These are phyloP conservation scores for Thamnophis sirtalis DNA, from an alignment of 2,113 vertebrate species.

Conservation along the genomic window DNA sequence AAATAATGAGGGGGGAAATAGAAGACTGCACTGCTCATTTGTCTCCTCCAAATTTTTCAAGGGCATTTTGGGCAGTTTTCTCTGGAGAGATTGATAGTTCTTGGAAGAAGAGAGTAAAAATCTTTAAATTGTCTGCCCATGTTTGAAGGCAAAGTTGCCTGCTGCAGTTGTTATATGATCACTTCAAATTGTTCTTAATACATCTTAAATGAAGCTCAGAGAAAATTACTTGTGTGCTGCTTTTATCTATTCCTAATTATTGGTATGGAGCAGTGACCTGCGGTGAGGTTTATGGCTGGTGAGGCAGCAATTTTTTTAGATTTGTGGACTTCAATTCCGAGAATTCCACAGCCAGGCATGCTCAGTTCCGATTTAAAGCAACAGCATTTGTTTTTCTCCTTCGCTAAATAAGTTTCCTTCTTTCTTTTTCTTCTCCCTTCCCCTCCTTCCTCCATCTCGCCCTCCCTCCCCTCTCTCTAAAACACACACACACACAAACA, in stretches of 20 bases:
- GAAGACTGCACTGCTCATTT: background rate
- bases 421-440: too few species aligned
- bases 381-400: too few species aligned
- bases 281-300: too few species aligned
- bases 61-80: background rate
- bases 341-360: too few species aligned
- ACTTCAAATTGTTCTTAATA: background rate
- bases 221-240: background rate
- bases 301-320: too few species aligned
- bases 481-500: too few species aligned
- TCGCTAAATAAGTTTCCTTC: too few species aligned
- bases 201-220: background rate
- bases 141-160: background rate
- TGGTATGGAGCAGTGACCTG: too few species aligned
- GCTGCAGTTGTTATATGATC: background rate
- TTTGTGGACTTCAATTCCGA: too few species aligned
- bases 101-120: background rate
- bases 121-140: background rate
- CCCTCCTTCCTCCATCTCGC: too few species aligned
- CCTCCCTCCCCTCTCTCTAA: too few species aligned
- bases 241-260: background rate
- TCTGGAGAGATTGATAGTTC: background rate
- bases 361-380: too few species aligned
- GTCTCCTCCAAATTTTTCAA: background rate
- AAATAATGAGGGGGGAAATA: background rate